Evolutionary conservation across 2,797 vertebrate genomes (phyloP).

Genomic region (Lepus townsendii): DNA sequence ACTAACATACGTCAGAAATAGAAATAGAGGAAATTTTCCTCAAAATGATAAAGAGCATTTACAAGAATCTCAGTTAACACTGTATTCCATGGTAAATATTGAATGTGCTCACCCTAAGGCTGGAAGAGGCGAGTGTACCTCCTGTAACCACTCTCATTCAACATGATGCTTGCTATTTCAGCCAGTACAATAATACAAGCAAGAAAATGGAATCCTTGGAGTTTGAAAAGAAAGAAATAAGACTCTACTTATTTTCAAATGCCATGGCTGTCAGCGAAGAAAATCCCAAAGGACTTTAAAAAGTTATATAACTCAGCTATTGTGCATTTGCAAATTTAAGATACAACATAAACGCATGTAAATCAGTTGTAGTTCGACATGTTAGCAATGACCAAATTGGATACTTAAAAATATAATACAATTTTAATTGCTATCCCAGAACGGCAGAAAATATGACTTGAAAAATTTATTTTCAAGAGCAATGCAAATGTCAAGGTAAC

Average conservation of each 20-base stretch:
- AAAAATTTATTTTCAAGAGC: background rate
- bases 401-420: background rate
- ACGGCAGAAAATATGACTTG: background rate
- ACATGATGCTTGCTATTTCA: background rate
- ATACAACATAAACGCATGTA: background rate
- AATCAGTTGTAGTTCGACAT: background rate
- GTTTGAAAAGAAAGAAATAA: background rate
- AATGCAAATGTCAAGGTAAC: background rate
- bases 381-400: background rate
- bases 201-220: background rate
- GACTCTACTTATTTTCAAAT: background rate
- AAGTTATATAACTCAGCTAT: background rate
- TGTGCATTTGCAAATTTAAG: background rate
- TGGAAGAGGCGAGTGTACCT: background rate
- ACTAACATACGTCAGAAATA: background rate
- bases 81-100: background rate
- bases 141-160: background rate
- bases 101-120: background rate
- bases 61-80: background rate
- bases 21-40: background rate
- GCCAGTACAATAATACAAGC: background rate
- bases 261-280: background rate
- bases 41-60: background rate
- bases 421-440: background rate
- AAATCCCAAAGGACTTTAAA: background rate